Evolutionary conservation across 1,140 invertebrate species (phyloP).

Genomic region (Drosophila prosaltans): DNA sequence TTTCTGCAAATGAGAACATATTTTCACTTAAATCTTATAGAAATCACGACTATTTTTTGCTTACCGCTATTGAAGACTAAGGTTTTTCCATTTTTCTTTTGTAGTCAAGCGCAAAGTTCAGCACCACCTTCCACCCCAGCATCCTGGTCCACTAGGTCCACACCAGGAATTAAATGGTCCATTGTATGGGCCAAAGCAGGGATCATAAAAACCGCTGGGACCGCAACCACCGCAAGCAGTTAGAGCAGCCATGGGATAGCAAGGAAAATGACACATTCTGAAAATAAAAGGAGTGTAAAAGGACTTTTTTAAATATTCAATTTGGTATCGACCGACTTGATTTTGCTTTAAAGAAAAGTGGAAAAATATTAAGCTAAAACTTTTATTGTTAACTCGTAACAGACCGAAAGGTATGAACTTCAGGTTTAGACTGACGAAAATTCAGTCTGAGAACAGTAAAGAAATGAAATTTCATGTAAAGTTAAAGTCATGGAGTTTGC

Average conservation of each 20-base stretch:
- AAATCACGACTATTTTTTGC: not conserved
- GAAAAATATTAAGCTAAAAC: not conserved
- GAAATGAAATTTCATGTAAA: not conserved
- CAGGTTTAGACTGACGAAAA: not conserved
- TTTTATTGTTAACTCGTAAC: not conserved
- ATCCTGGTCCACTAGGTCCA: constrained; percentile 46
- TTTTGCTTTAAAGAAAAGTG: not conserved
- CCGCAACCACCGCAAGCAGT: constrained; percentile 45
- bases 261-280: constrained; percentile 47
- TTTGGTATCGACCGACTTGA: not conserved
- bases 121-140: constrained; percentile 41
- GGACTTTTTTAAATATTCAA: not conserved
- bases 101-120: not conserved
- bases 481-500: not conserved
- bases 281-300: not conserved
- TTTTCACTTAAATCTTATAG: not conserved
- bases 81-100: not conserved
- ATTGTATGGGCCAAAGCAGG: constrained; percentile 42
- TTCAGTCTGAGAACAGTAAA: not conserved
- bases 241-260: constrained; percentile 39
- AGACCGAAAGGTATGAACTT: not conserved
- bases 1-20: no score
- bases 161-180: constrained; percentile 53
- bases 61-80: not conserved
- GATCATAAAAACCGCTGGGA: constrained; percentile 56